Conservation (phyloP, 2,113 vertebrate genomes). For the Herpetotheres cachinnans region DNA sequence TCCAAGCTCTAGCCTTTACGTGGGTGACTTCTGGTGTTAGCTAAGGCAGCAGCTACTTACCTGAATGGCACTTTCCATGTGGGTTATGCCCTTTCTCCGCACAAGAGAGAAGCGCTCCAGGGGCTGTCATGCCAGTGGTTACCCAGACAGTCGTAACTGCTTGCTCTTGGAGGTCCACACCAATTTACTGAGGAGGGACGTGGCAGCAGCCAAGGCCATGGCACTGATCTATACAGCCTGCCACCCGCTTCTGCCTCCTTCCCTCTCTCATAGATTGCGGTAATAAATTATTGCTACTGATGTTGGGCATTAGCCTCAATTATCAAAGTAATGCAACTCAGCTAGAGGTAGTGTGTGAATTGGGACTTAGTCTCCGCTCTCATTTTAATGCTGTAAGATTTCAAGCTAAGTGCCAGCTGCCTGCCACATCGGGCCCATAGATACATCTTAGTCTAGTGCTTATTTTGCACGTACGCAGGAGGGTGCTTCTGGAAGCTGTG, state of each 20-base stretch:
- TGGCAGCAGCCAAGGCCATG: background rate
- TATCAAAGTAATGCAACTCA: background rate
- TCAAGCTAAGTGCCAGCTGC: background rate
- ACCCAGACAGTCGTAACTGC: accelerated
- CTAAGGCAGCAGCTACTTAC: background rate
- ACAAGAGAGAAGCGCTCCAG: background rate
- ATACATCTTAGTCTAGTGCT: background rate
- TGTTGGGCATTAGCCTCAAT: background rate
- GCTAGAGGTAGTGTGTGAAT: background rate
- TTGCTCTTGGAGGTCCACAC: accelerated
- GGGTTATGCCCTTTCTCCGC: background rate
- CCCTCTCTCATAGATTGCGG: background rate
- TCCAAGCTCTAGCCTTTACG: accelerated
- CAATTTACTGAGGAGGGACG: background rate
- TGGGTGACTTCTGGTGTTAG: background rate
- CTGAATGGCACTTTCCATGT: accelerated
- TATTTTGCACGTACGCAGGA: background rate
- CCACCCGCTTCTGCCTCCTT: accelerated
- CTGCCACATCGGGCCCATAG: background rate
- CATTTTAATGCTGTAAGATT: background rate
- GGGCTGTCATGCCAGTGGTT: accelerated
- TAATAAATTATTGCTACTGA: background rate
- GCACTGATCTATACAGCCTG: background rate
- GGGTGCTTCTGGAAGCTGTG: background rate
- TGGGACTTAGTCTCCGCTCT: background rate